Evolutionary conservation across 2,888 invertebrate species (phyloP).

Genomic region (Helicoverpa assulta): DNA sequence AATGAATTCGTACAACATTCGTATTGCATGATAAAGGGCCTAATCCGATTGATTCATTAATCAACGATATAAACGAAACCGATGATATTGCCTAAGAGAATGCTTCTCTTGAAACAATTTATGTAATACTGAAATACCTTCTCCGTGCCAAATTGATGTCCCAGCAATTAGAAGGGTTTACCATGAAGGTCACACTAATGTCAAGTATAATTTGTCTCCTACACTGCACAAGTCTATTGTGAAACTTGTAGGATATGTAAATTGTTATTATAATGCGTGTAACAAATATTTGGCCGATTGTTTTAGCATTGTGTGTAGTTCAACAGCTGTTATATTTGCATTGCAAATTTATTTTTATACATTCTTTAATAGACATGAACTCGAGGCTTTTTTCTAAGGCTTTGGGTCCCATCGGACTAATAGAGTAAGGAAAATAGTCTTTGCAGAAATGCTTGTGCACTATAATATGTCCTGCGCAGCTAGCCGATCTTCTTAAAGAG

Average conservation of each 20-base stretch:
- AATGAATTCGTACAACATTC: background rate
- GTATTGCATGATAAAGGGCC: background rate
- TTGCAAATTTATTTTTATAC: background rate
- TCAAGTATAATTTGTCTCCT: slow-evolving; percentile 82
- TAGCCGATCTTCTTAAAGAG: too few species aligned
- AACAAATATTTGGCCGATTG: slow-evolving; percentile 65
- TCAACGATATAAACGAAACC: background rate
- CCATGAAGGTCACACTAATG: slow-evolving; percentile 65
- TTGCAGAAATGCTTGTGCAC: too few species aligned
- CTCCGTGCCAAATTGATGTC: slow-evolving; percentile 40
- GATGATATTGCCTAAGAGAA: slow-evolving; percentile 22
- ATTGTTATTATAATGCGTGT: slow-evolving; percentile 72
- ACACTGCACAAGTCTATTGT: slow-evolving; percentile 78
- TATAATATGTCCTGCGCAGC: too few species aligned
- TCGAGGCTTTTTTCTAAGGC: too few species aligned
- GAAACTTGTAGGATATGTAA: slow-evolving; percentile 70
- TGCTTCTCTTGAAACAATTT: slow-evolving; percentile 39
- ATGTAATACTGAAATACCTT: slow-evolving; percentile 35
- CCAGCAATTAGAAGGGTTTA: slow-evolving; percentile 60
- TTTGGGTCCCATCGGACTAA: too few species aligned
- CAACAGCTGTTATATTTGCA: slow-evolving; percentile 24
- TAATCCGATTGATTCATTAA: background rate
- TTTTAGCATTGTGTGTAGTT: slow-evolving; percentile 30
- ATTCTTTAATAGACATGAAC: background rate
- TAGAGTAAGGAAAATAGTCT: too few species aligned